Evolutionary conservation across 2,113 vertebrate genomes (phyloP), one percentile per base, ranked within the genome.

Genomic region (Rhizomys pruinosus): DNA sequence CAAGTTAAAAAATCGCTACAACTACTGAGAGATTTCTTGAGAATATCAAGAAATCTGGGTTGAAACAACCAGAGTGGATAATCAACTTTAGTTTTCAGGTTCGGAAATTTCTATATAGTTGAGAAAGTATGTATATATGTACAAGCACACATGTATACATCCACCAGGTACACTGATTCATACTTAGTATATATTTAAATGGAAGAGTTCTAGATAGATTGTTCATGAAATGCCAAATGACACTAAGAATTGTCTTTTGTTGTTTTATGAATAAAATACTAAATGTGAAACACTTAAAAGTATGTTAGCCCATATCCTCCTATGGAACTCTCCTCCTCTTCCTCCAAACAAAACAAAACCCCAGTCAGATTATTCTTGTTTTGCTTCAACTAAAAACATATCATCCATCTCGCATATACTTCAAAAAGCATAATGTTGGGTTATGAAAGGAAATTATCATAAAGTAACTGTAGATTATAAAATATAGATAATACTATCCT

Each of bases 171-270:
- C 25, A 29, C 11, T 78, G 3, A 39, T 61, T 57, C 22, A 29
- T 44, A 27, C 57, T 81, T 78, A 86, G 37, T 72, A 7, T 90
- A 47, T 29, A 72, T 44, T 61, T 74, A 82, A 93, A 79, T 78
- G 77, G 57, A 82, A 86, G 12, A 52, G 8, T 72, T 93, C 77
- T 82, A 42, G 37, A 90, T 64, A 94, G 86, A 94, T 22, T 91
- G 37, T 96, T 95, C 89, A 93, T 57, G 94, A 84, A 97, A 92
- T 94, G 92, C 34, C 91, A 97, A 97, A 96, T 71, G 64, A 13
- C 0, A 93, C 78, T 32, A 86, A 87, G 71, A 29, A 7, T 85
- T 95, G 2, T 94, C 94, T 89, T 95, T 8, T n/a, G 1, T 90
- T 57, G 92, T 95, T 97, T 88, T n/a, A 32, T 93, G 74, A 80